Percentiles rank a stretch among this genome's conserved stretches.
Evolutionary conservation across 2,797 vertebrate genomes (phyloP).

Genomic region (Artibeus jamaicensis): DNA sequence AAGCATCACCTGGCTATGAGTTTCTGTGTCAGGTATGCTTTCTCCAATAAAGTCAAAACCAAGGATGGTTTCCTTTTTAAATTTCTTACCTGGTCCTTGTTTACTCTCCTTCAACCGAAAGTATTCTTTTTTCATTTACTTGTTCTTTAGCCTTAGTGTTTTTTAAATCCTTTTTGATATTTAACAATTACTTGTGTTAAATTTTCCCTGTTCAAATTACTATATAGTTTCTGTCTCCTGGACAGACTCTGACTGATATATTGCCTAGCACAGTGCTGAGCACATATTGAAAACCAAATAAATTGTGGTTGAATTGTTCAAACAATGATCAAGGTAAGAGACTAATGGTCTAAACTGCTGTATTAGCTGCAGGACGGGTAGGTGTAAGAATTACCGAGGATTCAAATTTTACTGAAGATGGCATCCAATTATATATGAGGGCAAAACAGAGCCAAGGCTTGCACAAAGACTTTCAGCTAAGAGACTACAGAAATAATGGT

Average conservation of each 20-base stretch:
- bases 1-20: neutral
- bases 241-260: neutral
- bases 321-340: neutral
- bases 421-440: neutral
- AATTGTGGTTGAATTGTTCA: neutral
- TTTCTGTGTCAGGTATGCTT: neutral
- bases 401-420: neutral
- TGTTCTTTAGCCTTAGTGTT: neutral
- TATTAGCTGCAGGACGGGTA: neutral
- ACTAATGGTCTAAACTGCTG: neutral
- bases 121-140: neutral
- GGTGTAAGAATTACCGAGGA: neutral
- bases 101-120: neutral
- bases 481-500: neutral
- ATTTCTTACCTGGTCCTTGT: neutral
- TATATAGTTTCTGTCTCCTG: neutral
- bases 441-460: neutral
- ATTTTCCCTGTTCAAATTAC: neutral
- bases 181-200: neutral
- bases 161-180: neutral
- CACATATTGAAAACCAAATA: neutral
- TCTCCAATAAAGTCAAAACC: neutral
- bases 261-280: neutral
- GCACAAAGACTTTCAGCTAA: neutral
- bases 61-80: neutral